Evolutionary conservation across 1,140 invertebrate species (phyloP).

Genomic region (Drosophila prosaltans): DNA sequence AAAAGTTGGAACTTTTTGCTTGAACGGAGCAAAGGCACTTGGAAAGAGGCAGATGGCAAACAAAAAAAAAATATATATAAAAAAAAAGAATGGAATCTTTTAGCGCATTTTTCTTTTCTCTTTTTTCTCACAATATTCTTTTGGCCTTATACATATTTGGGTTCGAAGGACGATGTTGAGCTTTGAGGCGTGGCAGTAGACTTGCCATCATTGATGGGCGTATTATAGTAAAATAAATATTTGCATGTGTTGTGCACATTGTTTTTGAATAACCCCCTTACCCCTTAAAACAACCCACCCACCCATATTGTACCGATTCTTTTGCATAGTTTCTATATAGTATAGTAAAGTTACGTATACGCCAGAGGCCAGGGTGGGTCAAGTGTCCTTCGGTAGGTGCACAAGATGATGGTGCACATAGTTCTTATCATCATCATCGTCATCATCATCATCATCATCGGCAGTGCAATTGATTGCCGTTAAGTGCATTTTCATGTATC

Average conservation of each 20-base stretch:
- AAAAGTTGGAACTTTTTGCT: constrained; percentile 54
- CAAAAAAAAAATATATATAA: no score
- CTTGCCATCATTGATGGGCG: background rate
- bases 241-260: constrained; percentile 56
- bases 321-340: background rate
- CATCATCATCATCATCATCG: background rate
- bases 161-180: constrained; percentile 33
- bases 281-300: background rate
- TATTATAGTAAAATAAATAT: constrained; percentile 52
- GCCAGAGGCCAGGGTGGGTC: constrained; percentile 19
- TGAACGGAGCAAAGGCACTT: background rate
- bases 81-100: constrained; percentile 32
- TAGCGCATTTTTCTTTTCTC: constrained; percentile 33
- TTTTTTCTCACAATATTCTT: constrained; percentile 15
- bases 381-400: constrained; percentile 56
- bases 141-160: constrained; percentile 36
- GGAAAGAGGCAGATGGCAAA: no score
- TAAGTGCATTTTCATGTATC: constrained; percentile 60
- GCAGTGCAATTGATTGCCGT: constrained; percentile 57
- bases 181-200: constrained; percentile 25
- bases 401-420: constrained; percentile 16
- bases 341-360: constrained; percentile 5
- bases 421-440: constrained; percentile 18
- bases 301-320: no score
- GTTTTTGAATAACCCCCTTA: constrained; percentile 21